Conservation (phyloP, 2,113 vertebrate species). For the Ornithorhynchus anatinus region DNA sequence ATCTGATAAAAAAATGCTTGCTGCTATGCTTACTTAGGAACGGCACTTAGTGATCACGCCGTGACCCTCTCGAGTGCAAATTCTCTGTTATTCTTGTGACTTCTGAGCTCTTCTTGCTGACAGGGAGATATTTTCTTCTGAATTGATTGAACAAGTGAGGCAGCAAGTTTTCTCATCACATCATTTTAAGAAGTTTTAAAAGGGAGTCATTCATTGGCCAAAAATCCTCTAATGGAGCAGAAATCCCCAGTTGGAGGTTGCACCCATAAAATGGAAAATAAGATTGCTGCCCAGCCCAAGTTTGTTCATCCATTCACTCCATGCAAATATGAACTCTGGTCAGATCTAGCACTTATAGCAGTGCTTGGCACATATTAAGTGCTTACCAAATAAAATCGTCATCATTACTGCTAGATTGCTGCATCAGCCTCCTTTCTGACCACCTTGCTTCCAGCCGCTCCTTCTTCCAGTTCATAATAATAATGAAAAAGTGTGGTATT, state of each 20-base stretch:
- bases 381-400: no score
- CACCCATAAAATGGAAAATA: not conserved
- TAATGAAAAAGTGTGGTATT: no score
- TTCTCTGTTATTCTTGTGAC: not conserved
- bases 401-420: no score
- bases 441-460: no score
- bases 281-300: not conserved
- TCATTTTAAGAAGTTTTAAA: constrained; percentile 10
- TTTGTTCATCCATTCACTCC: not conserved
- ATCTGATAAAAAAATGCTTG: constrained; percentile 1
- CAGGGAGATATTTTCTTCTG: not conserved
- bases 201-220: not conserved
- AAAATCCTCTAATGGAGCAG: no score
- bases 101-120: constrained; percentile 17
- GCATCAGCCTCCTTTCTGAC: no score
- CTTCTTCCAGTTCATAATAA: no score
- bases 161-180: not conserved
- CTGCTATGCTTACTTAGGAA: not conserved
- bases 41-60: constrained; percentile 12
- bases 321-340: no score
- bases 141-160: not conserved
- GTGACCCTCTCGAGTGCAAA: constrained; percentile 5
- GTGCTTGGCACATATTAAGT: no score
- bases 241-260: no score
- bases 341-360: no score